Conservation (phyloP, 2,797 vertebrate genomes). For the Alfaro cultratus region DNA sequence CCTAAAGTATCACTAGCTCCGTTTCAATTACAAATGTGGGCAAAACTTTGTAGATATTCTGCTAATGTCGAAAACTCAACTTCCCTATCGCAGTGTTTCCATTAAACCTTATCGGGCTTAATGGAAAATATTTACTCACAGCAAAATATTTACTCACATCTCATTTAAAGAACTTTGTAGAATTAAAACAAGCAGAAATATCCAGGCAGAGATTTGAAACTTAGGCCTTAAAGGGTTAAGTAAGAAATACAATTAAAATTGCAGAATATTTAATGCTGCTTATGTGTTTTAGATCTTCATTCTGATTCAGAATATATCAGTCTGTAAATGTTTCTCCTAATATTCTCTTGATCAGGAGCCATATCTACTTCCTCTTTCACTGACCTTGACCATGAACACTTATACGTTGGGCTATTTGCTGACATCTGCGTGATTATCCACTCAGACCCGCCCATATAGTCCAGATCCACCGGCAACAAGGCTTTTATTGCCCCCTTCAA, state of each 20-base stretch:
- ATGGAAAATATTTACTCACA: no score
- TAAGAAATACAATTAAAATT: not conserved
- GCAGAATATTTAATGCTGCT: not conserved
- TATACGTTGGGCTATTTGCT: constrained; percentile 9
- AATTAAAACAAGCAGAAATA: no score
- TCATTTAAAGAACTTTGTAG: no score
- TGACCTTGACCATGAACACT: constrained; percentile 20
- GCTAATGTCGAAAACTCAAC: no score
- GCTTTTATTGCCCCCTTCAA: constrained; percentile 26
- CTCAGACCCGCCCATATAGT: not conserved
- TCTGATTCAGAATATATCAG: not conserved
- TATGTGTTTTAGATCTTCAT: not conserved
- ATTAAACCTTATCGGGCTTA: no score
- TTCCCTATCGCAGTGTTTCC: no score
- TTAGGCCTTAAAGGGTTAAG: no score
- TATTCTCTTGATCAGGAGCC: not conserved
- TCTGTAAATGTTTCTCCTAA: constrained; percentile 2
- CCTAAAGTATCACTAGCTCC: not conserved
- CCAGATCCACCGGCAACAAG: not conserved
- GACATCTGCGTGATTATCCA: constrained; percentile 3
- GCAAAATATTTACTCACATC: no score
- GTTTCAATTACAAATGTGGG: no score
- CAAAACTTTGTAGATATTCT: no score
- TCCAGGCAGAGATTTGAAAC: no score
- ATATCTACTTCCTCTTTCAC: not conserved